Evolutionary conservation across 2,888 invertebrate species (phyloP).

Genomic region (Cremastinae sp.): DNA sequence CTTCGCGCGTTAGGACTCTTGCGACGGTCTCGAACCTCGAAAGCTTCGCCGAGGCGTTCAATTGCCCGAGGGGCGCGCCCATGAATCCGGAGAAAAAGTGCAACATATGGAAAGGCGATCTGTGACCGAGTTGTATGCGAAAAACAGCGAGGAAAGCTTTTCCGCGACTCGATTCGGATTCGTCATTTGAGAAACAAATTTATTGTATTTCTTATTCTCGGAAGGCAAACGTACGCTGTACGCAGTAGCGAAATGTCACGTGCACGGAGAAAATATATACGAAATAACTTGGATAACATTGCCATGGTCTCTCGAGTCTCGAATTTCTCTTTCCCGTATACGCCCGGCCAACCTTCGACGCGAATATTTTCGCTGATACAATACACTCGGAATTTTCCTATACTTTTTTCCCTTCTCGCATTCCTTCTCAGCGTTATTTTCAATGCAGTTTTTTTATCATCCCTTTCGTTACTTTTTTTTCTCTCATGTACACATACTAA

Average conservation of each 20-base stretch:
- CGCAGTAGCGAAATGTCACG: conserved; percentile 11
- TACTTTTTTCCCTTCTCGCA: no score
- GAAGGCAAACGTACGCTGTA: background rate
- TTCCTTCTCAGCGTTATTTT: no score
- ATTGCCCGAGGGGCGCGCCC: conserved; percentile 49
- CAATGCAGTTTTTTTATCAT: no score
- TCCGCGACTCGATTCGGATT: background rate
- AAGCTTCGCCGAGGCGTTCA: conserved; percentile 49
- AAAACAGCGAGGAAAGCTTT: background rate
- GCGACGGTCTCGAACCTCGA: conserved; percentile 41
- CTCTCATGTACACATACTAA: no score
- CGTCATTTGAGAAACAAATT: conserved; percentile 2
- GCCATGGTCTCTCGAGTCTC: conserved; percentile 3
- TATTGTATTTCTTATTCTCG: background rate
- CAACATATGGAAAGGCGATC: conserved; percentile 45
- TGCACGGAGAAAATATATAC: conserved; percentile 4
- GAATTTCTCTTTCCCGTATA: background rate
- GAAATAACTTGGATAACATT: background rate
- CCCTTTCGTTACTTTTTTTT: no score
- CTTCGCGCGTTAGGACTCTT: conserved; percentile 40
- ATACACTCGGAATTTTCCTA: background rate
- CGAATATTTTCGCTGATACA: conserved; percentile 3
- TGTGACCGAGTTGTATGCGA: background rate
- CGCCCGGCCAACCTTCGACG: background rate
- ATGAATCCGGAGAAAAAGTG: conserved; percentile 56